Evolutionary conservation across 2,888 invertebrate species (phyloP).

Genomic region (Mythimna impura): DNA sequence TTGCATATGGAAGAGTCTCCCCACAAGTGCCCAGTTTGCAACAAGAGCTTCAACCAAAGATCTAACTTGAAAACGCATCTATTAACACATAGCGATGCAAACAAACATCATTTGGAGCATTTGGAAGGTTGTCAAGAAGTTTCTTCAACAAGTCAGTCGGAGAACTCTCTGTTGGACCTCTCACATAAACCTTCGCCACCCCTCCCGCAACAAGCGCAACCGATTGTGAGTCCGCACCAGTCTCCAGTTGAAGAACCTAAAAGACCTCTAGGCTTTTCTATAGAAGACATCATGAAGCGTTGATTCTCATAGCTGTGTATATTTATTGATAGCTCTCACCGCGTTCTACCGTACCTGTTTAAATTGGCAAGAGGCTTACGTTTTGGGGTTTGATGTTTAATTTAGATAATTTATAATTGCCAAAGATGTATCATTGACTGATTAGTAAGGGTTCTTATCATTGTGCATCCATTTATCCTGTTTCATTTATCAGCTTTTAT

Average conservation of each 20-base stretch:
- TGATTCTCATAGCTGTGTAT: constrained; percentile 81
- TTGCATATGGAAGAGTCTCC: constrained; percentile 98
- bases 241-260: constrained; percentile 85
- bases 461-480: constrained; percentile 55
- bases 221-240: constrained; percentile 76
- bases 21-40: constrained; percentile 97
- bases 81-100: constrained; percentile 95
- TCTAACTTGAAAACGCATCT: constrained; percentile 97
- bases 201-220: constrained; percentile 75
- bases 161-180: constrained; percentile 89
- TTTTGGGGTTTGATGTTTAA: constrained; percentile 57
- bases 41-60: constrained; percentile 97
- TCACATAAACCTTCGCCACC: constrained; percentile 89
- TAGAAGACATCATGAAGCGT: constrained; percentile 97
- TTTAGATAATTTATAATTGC: constrained; percentile 72
- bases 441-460: constrained; percentile 66
- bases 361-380: constrained; percentile 62
- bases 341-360: constrained; percentile 61
- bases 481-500: constrained; percentile 46
- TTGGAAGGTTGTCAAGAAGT: constrained; percentile 89
- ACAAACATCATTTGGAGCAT: constrained; percentile 87
- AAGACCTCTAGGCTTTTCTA: constrained; percentile 93
- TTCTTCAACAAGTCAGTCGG: constrained; percentile 87
- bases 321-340: constrained; percentile 64
- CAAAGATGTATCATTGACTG: constrained; percentile 80